These are phyloP conservation scores for Melopsittacus undulatus DNA, from an alignment of 2,797 vertebrate genomes.

Conservation along the genomic window DNA sequence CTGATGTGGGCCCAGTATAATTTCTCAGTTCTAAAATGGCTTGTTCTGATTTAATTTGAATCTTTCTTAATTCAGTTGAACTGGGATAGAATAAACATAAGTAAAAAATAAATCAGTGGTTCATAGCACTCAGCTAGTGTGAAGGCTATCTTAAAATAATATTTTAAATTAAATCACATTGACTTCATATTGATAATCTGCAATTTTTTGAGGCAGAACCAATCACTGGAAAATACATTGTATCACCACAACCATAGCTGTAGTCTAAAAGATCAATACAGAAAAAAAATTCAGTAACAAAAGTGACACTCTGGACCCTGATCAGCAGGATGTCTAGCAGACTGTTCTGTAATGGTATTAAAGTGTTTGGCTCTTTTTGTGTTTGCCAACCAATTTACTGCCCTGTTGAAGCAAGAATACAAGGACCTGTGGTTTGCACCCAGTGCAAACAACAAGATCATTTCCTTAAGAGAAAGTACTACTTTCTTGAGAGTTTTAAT, in stretches of 20 bases:
- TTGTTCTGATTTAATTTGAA: neutral
- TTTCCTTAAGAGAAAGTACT: constrained; percentile 48
- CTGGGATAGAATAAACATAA: neutral
- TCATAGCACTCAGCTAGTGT: neutral
- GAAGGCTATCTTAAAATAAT: neutral
- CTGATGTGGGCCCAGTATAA: neutral
- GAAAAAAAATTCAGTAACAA: constrained; percentile 59
- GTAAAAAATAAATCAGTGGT: neutral
- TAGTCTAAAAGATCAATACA: constrained; percentile 45
- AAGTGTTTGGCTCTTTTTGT: constrained; percentile 17
- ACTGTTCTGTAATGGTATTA: constrained; percentile 35
- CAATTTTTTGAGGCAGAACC: constrained; percentile 5
- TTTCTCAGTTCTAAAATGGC: neutral
- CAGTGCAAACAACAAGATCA: constrained; percentile 43
- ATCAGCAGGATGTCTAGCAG: neutral
- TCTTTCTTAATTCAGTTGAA: neutral
- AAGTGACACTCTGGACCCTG: constrained; percentile 47
- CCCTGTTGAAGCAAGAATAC: neutral
- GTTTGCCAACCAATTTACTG: constrained; percentile 36
- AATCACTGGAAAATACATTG: neutral
- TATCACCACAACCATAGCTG: neutral
- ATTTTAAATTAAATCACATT: neutral
- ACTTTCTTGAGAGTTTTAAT: constrained; percentile 45
- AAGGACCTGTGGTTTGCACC: constrained; percentile 24
- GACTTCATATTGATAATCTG: neutral